Conservation (phyloP, 2,797 vertebrate species). For the Denticeps clupeoides region DNA sequence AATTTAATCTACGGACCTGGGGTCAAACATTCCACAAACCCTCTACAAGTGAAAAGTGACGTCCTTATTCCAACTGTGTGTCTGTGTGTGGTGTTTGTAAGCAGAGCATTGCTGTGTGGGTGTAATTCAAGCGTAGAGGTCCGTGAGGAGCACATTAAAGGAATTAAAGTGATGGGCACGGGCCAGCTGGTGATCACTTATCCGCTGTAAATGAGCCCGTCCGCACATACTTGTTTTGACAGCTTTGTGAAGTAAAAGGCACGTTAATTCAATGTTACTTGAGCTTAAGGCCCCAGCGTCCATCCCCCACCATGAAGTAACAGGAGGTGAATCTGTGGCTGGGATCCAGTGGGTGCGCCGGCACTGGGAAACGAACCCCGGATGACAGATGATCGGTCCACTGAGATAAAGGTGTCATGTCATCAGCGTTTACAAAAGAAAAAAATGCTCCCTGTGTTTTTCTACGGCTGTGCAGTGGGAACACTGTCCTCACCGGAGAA, state of each 20-base stretch:
- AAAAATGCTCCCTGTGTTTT: slow-evolving; percentile 24
- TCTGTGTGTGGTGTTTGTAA: background rate
- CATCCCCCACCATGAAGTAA: slow-evolving; percentile 7
- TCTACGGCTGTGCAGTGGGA: too few species aligned
- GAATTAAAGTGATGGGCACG: slow-evolving; percentile 13
- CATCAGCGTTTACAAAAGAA: slow-evolving; percentile 19
- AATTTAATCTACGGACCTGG: too few species aligned
- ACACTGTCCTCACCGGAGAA: too few species aligned
- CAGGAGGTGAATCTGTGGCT: slow-evolving; percentile 7
- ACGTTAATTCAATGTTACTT: slow-evolving; percentile 20
- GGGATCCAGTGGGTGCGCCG: slow-evolving; percentile 5
- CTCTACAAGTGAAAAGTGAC: too few species aligned
- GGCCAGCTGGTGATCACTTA: slow-evolving; percentile 14
- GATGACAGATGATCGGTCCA: slow-evolving; percentile 23
- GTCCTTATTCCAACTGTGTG: background rate
- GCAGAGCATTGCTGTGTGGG: background rate
- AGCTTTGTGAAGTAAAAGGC: slow-evolving; percentile 6
- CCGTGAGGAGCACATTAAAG: slow-evolving; percentile 16
- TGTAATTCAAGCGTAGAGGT: slow-evolving; percentile 11
- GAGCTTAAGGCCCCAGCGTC: slow-evolving; percentile 18
- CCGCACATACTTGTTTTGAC: slow-evolving; percentile 11
- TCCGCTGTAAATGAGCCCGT: slow-evolving; percentile 21
- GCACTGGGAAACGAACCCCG: slow-evolving; percentile 20
- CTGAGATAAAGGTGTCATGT: slow-evolving; percentile 12
- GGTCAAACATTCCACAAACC: too few species aligned